phyloP scores from a whole-genome alignment of 2,797 vertebrate genomes.

The Anisognathus igniventris region DNA sequence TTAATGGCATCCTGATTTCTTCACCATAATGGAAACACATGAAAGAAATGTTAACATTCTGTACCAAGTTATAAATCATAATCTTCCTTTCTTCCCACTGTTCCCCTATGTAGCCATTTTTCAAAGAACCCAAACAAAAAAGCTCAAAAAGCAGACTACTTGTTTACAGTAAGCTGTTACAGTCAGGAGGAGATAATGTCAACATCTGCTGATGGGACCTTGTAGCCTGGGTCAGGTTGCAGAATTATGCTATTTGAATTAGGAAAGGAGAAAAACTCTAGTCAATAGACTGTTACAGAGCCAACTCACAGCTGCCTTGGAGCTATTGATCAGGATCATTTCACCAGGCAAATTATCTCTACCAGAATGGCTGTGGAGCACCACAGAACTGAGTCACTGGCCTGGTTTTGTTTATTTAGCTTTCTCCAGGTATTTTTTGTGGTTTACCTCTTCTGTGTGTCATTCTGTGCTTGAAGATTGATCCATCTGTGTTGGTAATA shows the following conservation, averaged over 20 bases:
- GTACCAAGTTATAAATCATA: not conserved
- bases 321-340: conserved; percentile 38
- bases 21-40: not conserved
- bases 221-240: conserved; percentile 64
- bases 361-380: not conserved
- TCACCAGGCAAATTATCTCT: conserved; percentile 54
- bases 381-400: conserved; percentile 1
- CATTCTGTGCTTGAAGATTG: conserved; percentile 37
- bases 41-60: not conserved
- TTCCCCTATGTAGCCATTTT: not conserved
- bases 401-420: conserved; percentile 18
- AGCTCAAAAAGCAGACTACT: conserved; percentile 16
- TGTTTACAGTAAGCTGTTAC: conserved; percentile 41
- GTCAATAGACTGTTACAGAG: conserved; percentile 27
- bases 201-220: conserved; percentile 55
- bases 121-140: conserved; percentile 3
- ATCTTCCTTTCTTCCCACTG: not conserved
- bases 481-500: conserved; percentile 55
- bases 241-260: conserved; percentile 52
- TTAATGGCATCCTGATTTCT: not conserved
- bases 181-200: conserved; percentile 47
- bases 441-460: conserved; percentile 25
- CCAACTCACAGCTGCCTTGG: conserved; percentile 37
- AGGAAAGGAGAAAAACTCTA: conserved; percentile 1
- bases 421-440: conserved; percentile 13